Evolutionary conservation across 1,140 invertebrate genomes (phyloP).

Genomic region (Globodera rostochiensis): DNA sequence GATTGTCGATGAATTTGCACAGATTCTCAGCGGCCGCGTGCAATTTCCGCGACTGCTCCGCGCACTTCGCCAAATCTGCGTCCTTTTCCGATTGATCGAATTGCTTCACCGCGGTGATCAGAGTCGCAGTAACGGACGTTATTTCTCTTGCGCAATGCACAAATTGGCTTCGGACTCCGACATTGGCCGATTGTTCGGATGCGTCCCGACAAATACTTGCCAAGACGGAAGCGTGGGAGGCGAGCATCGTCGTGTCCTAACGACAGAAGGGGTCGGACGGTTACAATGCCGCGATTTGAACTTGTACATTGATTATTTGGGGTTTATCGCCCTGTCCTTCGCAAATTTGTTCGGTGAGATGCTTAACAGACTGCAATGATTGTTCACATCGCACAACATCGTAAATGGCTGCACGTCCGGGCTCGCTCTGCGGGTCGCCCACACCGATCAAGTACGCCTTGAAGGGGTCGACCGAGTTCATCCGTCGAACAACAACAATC

Average conservation of each 20-base stretch:
- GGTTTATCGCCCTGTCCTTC: slow-evolving; percentile 71
- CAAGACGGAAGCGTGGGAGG: slow-evolving; percentile 90
- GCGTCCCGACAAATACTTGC: slow-evolving; percentile 91
- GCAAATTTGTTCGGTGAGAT: slow-evolving; percentile 78
- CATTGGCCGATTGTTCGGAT: slow-evolving; percentile 86
- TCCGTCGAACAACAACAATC: background rate
- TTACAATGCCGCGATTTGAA: background rate
- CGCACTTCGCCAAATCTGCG: slow-evolving; percentile 73
- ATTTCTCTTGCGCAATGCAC: slow-evolving; percentile 96
- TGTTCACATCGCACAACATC: slow-evolving; percentile 86
- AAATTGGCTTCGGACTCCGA: slow-evolving; percentile 91
- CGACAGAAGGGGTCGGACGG: background rate
- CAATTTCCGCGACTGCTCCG: slow-evolving; percentile 80
- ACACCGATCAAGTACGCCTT: slow-evolving; percentile 90
- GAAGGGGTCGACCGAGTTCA: slow-evolving; percentile 67
- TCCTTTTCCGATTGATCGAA: slow-evolving; percentile 68
- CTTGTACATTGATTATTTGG: slow-evolving; percentile 40
- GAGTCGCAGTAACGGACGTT: slow-evolving; percentile 87
- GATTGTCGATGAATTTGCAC: slow-evolving; percentile 86
- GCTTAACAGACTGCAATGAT: slow-evolving; percentile 79
- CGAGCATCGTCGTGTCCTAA: slow-evolving; percentile 80
- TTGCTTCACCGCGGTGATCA: slow-evolving; percentile 93
- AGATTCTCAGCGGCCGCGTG: slow-evolving; percentile 87
- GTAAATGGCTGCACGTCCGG: slow-evolving; percentile 85
- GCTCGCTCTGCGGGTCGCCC: slow-evolving; percentile 84